phyloP scores from a whole-genome alignment of 1,140 invertebrate genomes.

The Euwallacea fornicatus region DNA sequence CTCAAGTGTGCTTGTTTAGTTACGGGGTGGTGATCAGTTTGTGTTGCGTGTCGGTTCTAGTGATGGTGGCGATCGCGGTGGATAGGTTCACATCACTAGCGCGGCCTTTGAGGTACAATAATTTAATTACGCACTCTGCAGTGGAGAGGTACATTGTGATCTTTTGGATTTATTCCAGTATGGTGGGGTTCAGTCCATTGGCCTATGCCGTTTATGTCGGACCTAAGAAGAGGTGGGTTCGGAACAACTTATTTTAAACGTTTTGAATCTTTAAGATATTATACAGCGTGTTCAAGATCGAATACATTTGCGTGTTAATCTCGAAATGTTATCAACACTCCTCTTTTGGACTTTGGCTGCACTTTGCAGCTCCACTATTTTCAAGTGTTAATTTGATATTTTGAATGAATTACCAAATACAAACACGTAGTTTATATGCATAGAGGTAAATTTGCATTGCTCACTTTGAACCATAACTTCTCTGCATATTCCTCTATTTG shows the following conservation, averaged over 20 bases:
- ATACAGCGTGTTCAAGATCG: no score
- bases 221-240: constrained; percentile 38
- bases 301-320: no score
- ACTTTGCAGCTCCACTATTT: no score
- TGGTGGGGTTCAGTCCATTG: constrained; percentile 61
- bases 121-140: constrained; percentile 65
- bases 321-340: no score
- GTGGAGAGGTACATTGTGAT: constrained; percentile 62
- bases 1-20: constrained; percentile 61
- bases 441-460: no score
- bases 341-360: no score
- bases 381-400: no score
- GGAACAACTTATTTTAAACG: neutral
- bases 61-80: constrained; percentile 66
- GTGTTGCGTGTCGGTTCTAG: constrained; percentile 65
- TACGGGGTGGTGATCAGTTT: constrained; percentile 65
- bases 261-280: no score
- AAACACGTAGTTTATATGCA: no score
- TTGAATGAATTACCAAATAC: no score
- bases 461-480: no score
- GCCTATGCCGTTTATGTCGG: constrained; percentile 54
- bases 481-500: no score
- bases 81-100: constrained; percentile 67
- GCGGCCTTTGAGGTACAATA: constrained; percentile 64
- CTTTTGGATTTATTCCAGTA: constrained; percentile 64